A percentile compares a stretch with the other conserved stretches of the same genome.
Evolutionary conservation across 1,140 invertebrate species (phyloP).

Genomic region (Penaeus chinensis): DNA sequence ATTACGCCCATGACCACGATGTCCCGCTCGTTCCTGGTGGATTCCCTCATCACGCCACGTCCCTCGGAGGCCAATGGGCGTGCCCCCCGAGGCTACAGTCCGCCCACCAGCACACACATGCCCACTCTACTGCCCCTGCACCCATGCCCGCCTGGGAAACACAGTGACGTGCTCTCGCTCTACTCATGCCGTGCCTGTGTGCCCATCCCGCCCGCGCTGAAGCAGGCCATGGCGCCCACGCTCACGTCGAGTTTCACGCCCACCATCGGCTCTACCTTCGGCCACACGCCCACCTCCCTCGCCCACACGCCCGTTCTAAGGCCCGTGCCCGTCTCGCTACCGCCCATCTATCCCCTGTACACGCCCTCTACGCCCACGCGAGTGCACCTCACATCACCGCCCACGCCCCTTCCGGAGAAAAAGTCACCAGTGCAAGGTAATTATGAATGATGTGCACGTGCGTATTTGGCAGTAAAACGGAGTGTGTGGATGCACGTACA

Average conservation of each 20-base stretch:
- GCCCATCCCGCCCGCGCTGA: constrained; percentile 54
- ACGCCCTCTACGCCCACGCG: constrained; percentile 39
- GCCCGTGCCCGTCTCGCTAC: constrained; percentile 53
- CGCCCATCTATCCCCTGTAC: constrained; percentile 53
- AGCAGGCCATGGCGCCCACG: constrained; percentile 45
- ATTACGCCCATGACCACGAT: constrained; percentile 52
- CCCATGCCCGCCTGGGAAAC: constrained; percentile 53
- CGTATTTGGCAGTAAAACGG: too few relatives aligned
- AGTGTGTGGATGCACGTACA: too few relatives aligned
- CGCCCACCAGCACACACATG: constrained; percentile 38
- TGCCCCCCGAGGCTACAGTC: constrained; percentile 30
- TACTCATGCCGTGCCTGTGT: constrained; percentile 60
- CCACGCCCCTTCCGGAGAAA: constrained; percentile 18
- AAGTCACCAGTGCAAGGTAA: constrained; percentile 38
- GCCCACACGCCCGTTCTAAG: constrained; percentile 44
- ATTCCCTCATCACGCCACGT: constrained; percentile 64
- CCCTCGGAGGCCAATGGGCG: constrained; percentile 21
- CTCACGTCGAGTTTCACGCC: constrained; percentile 37
- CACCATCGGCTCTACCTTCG: constrained; percentile 21
- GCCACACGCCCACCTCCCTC: constrained; percentile 37
- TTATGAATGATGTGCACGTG: not conserved
- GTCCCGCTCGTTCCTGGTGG: constrained; percentile 66
- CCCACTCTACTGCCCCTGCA: constrained; percentile 37
- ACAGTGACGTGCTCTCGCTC: constrained; percentile 49
- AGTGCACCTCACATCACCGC: constrained; percentile 23